phyloP scores from a whole-genome alignment of 2,888 invertebrate species.

The Tetanocera ferruginea region DNA sequence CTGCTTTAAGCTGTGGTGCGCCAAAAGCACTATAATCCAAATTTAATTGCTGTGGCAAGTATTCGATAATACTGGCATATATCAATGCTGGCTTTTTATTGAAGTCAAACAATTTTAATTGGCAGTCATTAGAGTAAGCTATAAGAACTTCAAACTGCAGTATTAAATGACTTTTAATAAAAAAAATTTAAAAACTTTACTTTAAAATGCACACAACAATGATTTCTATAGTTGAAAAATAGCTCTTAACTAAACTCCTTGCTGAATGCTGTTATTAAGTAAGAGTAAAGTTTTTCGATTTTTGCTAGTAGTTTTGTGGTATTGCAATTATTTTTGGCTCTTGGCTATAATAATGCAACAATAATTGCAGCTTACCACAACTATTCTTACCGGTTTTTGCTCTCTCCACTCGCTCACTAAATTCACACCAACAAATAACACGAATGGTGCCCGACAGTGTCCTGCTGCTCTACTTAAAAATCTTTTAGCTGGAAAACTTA shows the following conservation, averaged over 20 bases:
- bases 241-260: neutral
- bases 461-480: constrained; percentile 6
- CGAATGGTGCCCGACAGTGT: neutral
- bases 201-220: neutral
- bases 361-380: neutral
- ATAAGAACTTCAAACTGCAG: too few relatives aligned
- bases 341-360: constrained; percentile 9
- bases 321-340: neutral
- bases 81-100: neutral
- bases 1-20: neutral
- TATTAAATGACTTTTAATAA: neutral
- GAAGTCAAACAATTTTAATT: too few relatives aligned
- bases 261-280: neutral
- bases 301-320: neutral
- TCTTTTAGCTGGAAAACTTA: constrained; percentile 4
- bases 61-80: neutral
- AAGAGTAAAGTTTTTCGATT: neutral
- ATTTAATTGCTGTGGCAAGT: neutral
- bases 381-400: neutral
- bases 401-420: neutral
- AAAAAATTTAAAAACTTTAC: neutral
- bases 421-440: neutral
- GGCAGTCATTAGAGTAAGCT: too few relatives aligned
- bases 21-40: neutral
- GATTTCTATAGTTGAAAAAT: neutral